Percentiles rank a stretch among this genome's conserved stretches.
Evolutionary conservation across 2,888 invertebrate species (phyloP).

Genomic region (Oligia fasciuncula): DNA sequence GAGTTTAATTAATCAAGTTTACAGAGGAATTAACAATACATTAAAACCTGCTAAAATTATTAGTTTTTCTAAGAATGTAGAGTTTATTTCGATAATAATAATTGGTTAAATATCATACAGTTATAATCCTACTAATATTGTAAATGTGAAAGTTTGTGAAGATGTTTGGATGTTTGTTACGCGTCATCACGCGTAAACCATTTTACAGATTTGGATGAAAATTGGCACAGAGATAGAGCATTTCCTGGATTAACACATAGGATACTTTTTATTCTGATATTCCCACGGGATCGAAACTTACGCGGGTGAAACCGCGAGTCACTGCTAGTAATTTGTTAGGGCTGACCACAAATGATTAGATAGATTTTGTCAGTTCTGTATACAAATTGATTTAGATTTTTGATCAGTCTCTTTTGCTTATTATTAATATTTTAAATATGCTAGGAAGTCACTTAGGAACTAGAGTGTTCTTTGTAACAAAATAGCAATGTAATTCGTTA

Average conservation of each 20-base stretch:
- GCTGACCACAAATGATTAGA: neutral
- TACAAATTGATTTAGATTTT: neutral
- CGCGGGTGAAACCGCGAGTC: too few relatives aligned
- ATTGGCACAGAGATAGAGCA: too few relatives aligned
- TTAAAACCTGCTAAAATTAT: neutral
- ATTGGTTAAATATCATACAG: neutral
- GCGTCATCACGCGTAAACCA: too few relatives aligned
- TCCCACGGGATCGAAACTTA: too few relatives aligned
- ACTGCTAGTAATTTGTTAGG: neutral
- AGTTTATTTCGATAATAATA: neutral
- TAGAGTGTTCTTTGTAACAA: neutral
- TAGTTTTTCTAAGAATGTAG: neutral
- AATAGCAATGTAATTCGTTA: neutral
- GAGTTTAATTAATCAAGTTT: conserved; percentile 43
- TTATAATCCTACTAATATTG: neutral
- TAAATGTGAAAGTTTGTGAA: too few relatives aligned
- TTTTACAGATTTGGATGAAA: too few relatives aligned
- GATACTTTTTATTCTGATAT: too few relatives aligned
- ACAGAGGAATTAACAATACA: conserved; percentile 12
- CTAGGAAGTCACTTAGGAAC: neutral
- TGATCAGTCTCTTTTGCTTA: neutral
- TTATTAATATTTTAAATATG: neutral
- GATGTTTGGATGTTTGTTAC: too few relatives aligned
- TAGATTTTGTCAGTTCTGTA: neutral
- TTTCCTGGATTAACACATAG: too few relatives aligned